These are phyloP conservation scores for Akabosia matsudoensis DNA, from an alignment of 1,140 invertebrate genomes.

Conservation along the genomic window DNA sequence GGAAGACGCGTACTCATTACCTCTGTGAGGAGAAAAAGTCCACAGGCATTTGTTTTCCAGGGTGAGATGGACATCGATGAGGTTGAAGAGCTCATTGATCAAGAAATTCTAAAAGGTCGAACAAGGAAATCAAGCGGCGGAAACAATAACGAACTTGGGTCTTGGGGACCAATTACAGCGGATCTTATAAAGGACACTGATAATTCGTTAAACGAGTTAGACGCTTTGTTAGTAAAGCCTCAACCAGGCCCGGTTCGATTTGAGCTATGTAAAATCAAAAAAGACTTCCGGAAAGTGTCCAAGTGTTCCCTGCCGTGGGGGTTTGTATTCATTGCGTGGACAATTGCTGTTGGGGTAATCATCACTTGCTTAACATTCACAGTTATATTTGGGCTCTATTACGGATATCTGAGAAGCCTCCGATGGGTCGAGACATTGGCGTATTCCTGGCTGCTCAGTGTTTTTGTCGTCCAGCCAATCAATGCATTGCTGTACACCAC, in stretches of 20 bases:
- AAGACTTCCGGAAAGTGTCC: too few species aligned
- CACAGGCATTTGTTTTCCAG: background rate
- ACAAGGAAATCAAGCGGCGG: background rate
- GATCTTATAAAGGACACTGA: background rate
- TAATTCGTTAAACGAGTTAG: background rate
- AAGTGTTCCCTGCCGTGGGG: background rate
- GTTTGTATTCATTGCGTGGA: conserved; percentile 12
- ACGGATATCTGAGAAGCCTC: background rate
- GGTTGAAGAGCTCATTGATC: conserved; percentile 6
- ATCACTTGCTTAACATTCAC: background rate
- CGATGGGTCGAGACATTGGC: background rate
- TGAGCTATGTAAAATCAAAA: too few species aligned
- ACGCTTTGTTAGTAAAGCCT: background rate
- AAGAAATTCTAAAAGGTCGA: background rate
- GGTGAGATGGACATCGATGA: background rate
- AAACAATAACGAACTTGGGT: too few species aligned
- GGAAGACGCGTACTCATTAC: background rate
- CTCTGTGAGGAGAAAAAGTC: background rate
- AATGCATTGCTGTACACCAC: background rate
- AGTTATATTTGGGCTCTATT: background rate
- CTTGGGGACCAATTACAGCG: background rate
- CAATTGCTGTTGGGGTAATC: background rate
- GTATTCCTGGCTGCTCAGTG: background rate
- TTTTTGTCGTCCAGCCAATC: background rate
- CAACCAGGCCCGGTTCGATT: too few species aligned